A percentile compares a stretch with the other conserved stretches of the same genome.
phyloP scores from a whole-genome alignment of 2,113 vertebrate genomes.

The Gobiocypris rarus region DNA sequence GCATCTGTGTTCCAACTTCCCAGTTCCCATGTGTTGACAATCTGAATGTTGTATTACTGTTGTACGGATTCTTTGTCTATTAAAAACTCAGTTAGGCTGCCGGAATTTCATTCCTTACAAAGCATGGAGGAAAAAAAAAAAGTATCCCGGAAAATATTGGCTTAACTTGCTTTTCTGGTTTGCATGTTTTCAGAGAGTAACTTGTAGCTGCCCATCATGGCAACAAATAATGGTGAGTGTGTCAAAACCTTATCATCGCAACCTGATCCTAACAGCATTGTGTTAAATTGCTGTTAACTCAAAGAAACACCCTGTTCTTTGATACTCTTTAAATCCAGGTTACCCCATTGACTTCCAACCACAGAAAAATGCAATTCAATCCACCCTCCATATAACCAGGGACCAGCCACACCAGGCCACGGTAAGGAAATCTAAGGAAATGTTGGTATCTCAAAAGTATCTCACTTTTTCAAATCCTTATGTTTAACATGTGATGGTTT shows the following conservation, averaged over 20 bases:
- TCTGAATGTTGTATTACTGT: too few species aligned
- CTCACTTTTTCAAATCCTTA: background rate
- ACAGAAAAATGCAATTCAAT: slow-evolving; percentile 12
- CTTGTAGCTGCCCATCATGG: background rate
- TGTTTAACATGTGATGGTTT: background rate
- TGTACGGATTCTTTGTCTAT: background rate
- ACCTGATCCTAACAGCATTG: slow-evolving; percentile 10
- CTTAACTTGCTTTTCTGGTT: slow-evolving; percentile 23
- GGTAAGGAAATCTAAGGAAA: background rate
- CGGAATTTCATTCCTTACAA: background rate
- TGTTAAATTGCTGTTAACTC: background rate
- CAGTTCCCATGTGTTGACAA: background rate
- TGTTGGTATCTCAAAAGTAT: background rate
- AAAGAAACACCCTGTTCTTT: background rate
- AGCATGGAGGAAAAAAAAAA: background rate
- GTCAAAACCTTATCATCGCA: slow-evolving; percentile 10
- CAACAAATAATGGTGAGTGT: slow-evolving; percentile 27
- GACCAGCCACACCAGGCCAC: slow-evolving; percentile 42
- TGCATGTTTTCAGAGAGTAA: background rate
- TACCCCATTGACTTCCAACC: slow-evolving; percentile 39
- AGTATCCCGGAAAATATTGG: background rate
- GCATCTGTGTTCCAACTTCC: background rate
- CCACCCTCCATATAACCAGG: slow-evolving; percentile 21
- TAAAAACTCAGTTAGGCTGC: too few species aligned
- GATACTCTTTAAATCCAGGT: slow-evolving; percentile 4